Conservation (phyloP, 2,113 vertebrate species). For the Hystrix brachyura region DNA sequence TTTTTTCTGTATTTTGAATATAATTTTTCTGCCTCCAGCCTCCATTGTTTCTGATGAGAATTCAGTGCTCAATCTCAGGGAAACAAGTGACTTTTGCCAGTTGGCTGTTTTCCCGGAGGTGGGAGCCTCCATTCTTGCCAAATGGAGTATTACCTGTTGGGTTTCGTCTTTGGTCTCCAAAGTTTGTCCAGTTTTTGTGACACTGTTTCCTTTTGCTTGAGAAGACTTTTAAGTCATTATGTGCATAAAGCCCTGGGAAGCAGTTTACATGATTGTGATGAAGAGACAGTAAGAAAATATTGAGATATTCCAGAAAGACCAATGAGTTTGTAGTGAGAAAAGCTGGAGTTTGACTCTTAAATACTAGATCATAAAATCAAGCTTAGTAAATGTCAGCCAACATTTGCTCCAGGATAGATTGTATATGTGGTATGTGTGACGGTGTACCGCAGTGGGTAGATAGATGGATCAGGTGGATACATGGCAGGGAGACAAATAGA, state of each 20-base stretch:
- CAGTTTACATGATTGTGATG: background rate
- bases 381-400: background rate
- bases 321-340: background rate
- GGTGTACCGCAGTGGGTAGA: background rate
- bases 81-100: background rate
- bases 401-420: background rate
- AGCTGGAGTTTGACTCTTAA: background rate
- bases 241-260: background rate
- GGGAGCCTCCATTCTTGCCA: background rate
- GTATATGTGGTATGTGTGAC: background rate
- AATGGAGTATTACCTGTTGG: background rate
- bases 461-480: background rate
- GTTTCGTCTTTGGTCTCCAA: background rate
- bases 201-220: background rate
- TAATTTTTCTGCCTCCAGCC: background rate
- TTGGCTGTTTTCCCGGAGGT: background rate
- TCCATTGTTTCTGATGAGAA: background rate
- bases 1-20: background rate
- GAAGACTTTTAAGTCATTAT: slow-evolving; percentile 15
- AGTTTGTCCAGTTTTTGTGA: background rate
- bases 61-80: background rate
- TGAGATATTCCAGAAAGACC: background rate
- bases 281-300: background rate
- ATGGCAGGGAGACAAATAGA: background rate
- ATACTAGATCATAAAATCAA: background rate